A percentile compares a stretch with the other conserved stretches of the same genome.
These are phyloP conservation scores for Unio delphinus DNA, from an alignment of 2,888 invertebrate species.

Conservation along the genomic window DNA sequence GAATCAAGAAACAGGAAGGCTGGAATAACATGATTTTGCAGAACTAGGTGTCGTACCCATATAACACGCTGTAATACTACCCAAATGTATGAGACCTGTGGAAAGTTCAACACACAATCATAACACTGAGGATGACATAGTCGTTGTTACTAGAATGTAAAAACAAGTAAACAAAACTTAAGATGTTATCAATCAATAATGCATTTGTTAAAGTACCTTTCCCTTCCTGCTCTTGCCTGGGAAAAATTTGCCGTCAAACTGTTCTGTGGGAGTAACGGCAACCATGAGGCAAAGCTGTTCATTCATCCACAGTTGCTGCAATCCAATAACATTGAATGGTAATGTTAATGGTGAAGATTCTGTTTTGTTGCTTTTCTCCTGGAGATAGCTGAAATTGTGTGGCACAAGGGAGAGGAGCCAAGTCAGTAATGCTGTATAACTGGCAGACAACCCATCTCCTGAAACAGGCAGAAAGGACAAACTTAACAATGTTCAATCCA, in stretches of 20 bases:
- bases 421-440: conserved; percentile 60
- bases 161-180: no score
- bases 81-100: no score
- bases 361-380: conserved; percentile 15
- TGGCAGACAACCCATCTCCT: conserved; percentile 60
- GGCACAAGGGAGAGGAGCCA: conserved; percentile 67
- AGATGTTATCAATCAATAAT: background rate
- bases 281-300: conserved; percentile 59
- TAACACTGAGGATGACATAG: no score
- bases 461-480: conserved; percentile 3
- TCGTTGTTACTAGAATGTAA: no score
- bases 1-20: no score
- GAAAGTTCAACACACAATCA: no score
- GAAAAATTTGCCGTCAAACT: conserved; percentile 45
- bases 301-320: conserved; percentile 64
- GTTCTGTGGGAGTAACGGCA: conserved; percentile 55
- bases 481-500: no score
- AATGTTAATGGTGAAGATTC: conserved; percentile 23
- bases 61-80: no score
- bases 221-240: conserved; percentile 49
- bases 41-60: no score
- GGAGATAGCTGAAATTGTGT: conserved; percentile 51
- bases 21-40: no score
- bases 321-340: conserved; percentile 63
- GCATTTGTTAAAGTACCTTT: conserved; percentile 40